Evolutionary conservation across 2,888 invertebrate species (phyloP).

Genomic region (Zygothrica quintamaculata): DNA sequence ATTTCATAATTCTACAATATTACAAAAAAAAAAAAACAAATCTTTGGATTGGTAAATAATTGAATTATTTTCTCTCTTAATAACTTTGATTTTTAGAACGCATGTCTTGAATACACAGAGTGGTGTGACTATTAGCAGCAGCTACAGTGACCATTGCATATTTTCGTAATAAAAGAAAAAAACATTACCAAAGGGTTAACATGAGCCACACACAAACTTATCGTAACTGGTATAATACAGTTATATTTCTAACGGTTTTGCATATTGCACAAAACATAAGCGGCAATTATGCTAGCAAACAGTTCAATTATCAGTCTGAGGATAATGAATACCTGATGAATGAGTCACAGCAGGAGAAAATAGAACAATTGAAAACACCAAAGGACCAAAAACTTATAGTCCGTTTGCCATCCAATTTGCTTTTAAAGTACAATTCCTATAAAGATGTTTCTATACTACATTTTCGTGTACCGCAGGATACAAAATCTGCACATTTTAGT

Average conservation of each 20-base stretch:
- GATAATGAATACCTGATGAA: constrained; percentile 58
- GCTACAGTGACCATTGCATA: background rate
- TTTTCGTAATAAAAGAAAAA: no score
- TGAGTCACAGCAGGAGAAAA: constrained; percentile 65
- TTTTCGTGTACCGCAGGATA: constrained; percentile 86
- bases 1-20: no score
- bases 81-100: constrained; percentile 14
- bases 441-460: constrained; percentile 87
- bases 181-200: constrained; percentile 15
- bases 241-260: constrained; percentile 43
- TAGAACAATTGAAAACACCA: constrained; percentile 71
- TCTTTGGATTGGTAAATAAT: background rate
- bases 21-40: background rate
- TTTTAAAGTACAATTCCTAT: constrained; percentile 86
- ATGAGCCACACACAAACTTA: constrained; percentile 34
- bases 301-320: constrained; percentile 64
- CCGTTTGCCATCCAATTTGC: constrained; percentile 85
- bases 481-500: constrained; percentile 84
- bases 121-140: constrained; percentile 4
- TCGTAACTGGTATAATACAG: constrained; percentile 24
- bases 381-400: constrained; percentile 82
- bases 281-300: constrained; percentile 60
- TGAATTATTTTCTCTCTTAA: background rate
- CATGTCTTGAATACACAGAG: constrained; percentile 9
- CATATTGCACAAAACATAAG: constrained; percentile 42